A percentile compares a stretch with the other conserved stretches of the same genome.
Evolutionary conservation across 1,140 invertebrate genomes (phyloP).

Genomic region (Pteromalus puparum): DNA sequence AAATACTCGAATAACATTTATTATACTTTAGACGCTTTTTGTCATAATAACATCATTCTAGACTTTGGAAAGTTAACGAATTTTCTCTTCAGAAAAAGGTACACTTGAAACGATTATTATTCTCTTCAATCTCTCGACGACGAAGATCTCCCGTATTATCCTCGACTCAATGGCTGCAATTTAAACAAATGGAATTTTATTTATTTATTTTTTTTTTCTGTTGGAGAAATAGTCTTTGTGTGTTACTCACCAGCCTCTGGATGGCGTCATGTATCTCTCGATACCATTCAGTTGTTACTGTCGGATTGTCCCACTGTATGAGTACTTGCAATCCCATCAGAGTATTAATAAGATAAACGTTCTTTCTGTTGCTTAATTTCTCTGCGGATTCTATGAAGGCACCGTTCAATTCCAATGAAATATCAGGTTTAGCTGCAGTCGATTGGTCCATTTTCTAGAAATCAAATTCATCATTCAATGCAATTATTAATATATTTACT

Average conservation of each 20-base stretch:
- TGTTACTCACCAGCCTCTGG: conserved; percentile 69
- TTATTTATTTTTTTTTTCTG: neutral
- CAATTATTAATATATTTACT: neutral
- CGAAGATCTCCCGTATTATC: conserved; percentile 38
- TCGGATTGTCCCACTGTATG: conserved; percentile 76
- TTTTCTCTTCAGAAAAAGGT: conserved; percentile 43
- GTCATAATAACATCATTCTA: conserved; percentile 45
- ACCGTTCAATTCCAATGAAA: conserved; percentile 78
- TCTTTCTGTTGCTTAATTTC: conserved; percentile 78
- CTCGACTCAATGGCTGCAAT: conserved; percentile 51
- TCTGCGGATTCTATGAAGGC: conserved; percentile 76
- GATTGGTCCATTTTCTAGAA: conserved; percentile 69
- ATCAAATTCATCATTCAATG: conserved; percentile 18
- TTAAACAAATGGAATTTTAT: neutral
- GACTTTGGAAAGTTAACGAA: conserved; percentile 54
- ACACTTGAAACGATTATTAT: conserved; percentile 14
- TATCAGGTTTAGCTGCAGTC: conserved; percentile 74
- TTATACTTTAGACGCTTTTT: conserved; percentile 42
- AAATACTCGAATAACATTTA: conserved; percentile 51
- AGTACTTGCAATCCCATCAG: conserved; percentile 77
- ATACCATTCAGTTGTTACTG: conserved; percentile 75
- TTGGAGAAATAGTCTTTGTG: neutral
- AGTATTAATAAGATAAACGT: conserved; percentile 78
- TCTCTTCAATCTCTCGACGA: conserved; percentile 46
- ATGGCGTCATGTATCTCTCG: conserved; percentile 75